Base-by-base conservation (phyloP, 2,888 invertebrate genomes). In the Melolontha melolontha region DNA sequence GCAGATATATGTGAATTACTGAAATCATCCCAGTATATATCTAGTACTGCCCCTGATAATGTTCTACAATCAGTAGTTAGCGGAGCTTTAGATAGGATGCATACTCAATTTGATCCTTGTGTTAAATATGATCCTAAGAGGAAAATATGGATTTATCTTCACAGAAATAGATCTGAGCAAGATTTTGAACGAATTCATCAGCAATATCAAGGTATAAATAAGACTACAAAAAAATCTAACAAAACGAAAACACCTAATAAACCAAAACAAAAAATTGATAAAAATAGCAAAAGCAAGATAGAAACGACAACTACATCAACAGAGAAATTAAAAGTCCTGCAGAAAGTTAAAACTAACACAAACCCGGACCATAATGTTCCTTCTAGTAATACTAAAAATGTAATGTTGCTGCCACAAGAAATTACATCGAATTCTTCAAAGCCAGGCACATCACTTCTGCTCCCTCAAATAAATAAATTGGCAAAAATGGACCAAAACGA, bases 91-190 rank as follows among this genome's bases (percentile, higher is more conserved):
- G 97, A 98, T 79, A 86, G 96, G 14, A 88, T 98, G 80, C 93
- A 96, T 76, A 93, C 92, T 8, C 94, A 97, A 73, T 90, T 91
- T 66, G 97, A 97, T 84, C 97, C 97, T 0, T 94, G 96, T 76
- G 96, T 97, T 0, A 93, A 95, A 76, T 97, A 96, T 79, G 96
- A 97, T 81, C 92, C 94, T 0, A 91, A 94, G 76, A 88, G 94
- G 4, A 96, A 97, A 77, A 90, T 95, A 34, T 98, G 98, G 98
- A 94, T 97, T n/a, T 97, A 97, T 82, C 85, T 97, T 65, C 97
- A 97, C 81, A 87, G 76, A 66, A 89, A 91, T 79, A 82, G 87
- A 52, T 84, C 83, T 0, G 87, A 87, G 75, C 85, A 85, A 50
- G 88, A 88, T 75, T 88, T 88, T 71, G 91, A 91, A 80, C 85